Evolutionary conservation across 1,140 invertebrate genomes (phyloP).

Genomic region (Cheumatopsyche charites): DNA sequence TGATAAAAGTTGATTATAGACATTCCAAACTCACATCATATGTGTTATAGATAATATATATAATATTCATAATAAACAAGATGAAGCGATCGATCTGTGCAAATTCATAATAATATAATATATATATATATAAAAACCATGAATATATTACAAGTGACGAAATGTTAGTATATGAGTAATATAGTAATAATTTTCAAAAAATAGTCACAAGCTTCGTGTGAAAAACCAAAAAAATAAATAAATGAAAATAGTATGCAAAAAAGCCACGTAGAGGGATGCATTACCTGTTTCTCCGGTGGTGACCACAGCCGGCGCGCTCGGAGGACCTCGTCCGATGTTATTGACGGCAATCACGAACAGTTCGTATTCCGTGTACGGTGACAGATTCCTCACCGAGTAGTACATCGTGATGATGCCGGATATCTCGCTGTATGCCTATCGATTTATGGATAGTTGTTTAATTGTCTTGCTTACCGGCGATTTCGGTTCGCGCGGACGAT

Average conservation of each 20-base stretch:
- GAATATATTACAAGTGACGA: constrained; percentile 20
- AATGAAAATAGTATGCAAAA: background rate
- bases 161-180: constrained; percentile 3
- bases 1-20: background rate
- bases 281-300: constrained; percentile 97
- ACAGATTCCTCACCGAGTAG: constrained; percentile 86
- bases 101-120: background rate
- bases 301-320: constrained; percentile 83
- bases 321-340: constrained; percentile 86
- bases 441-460: background rate
- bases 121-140: no score
- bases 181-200: no score
- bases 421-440: constrained; percentile 81
- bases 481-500: background rate
- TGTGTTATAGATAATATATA: constrained; percentile 16
- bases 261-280: constrained; percentile 51
- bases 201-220: constrained; percentile 1
- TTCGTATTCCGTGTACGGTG: constrained; percentile 96
- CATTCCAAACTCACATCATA: constrained; percentile 9
- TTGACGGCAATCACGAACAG: constrained; percentile 95
- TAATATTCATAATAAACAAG: constrained; percentile 2
- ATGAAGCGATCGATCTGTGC: constrained; percentile 4
- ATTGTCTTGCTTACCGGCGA: background rate
- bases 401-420: constrained; percentile 91
- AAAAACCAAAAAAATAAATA: background rate